Base-by-base conservation (phyloP, 2,888 invertebrate species). In the Myopa testacea region DNA sequence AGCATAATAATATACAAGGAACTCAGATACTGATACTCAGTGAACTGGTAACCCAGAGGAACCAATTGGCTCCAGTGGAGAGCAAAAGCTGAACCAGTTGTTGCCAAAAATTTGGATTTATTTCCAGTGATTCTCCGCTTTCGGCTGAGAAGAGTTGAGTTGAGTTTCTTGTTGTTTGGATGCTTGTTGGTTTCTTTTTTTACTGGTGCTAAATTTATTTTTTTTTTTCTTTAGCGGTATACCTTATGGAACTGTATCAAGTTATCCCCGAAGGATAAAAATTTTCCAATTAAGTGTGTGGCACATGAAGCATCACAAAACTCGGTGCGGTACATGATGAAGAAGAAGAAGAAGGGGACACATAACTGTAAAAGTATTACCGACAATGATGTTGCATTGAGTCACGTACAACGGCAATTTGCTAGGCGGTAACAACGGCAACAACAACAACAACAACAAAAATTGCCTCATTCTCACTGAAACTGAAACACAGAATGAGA, bases 351-450 rank as follows among this genome's bases (percentile, higher is more conserved):
- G 19, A 45, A 12, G 69, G 12, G 19, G 45, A 45, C 10, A 16
- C 45, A 50, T 2, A 26, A 26, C 26, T 26, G 50, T 19, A 10
- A 50, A 50, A 69, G 16, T 45, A 4, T 5, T 60, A 82, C 80
- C 77, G 77, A 77, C 75, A 70, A 65, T 77, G 76, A 86, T 84
- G 82, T 86, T 84, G 85, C 84, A 85, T 85, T 86, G 86, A 84
- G 85, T 84, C 85, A 85, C 85, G 85, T 85, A 85, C 84, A 82
- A 84, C 85, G 85, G 86, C 86, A 86, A 85, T 85, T 85, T 85
- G 86, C 86, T 85, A 85, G 79, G 79, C 82, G 80, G 45, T 45
- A 63, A 80, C 72, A 80, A 50, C 34, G 60, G n/a, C 60, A 63
- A 38, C 45, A 26, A 60, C n/a, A 16, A 45, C 72, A 62, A 72